Base-by-base conservation (phyloP, 1,140 invertebrate species). In the Ditylenchus dipsaci region DNA sequence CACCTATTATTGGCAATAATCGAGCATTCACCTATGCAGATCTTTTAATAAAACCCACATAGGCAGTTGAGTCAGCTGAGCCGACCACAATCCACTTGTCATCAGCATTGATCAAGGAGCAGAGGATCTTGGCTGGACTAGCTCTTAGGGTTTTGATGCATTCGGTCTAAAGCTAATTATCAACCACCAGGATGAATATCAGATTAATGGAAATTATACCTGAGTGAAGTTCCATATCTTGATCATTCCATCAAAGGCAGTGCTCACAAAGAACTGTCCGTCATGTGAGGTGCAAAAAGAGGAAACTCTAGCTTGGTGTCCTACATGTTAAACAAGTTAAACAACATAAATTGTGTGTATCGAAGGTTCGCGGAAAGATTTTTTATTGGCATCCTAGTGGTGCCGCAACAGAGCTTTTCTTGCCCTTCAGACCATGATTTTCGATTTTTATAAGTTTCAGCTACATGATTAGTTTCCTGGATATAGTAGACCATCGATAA, bases 21-120 rank as follows among this genome's bases (percentile, higher is more conserved):
- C 33, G 11, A 38, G 11, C 11, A 38, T 11, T 38, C 33, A 82
- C 77, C 43, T 81, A 78, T 0, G 81, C 80, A 15, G 71, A n/a
- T n/a, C n/a, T n/a, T n/a, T n/a, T n/a, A n/a, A n/a, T n/a, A 38
- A 38, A 5, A 38, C 33, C 11, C 33, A 82, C 77, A 53, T 81
- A 78, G 0, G 81, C 80, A 15, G 71, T 76, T 15, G 80, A 82
- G 58, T 82, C 80, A 3, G 78, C 70, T 19, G 76, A 77, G 19
- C 82, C 80, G 21, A 71, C 71, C 23, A 81, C 59, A 77, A 65
- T 67, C 43, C 66, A 78, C 49, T 69, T 42, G 59, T 83, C 74
- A 43, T 82, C 81, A 57, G 53, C 69, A 45, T 68, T 78, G 1
- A 82, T 30, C 23, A 78, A 45, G 30, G 79, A 78, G 53, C 80